Evolutionary conservation across 2,113 vertebrate species (phyloP), one percentile per base, ranked within the genome.

Genomic region (Otolemur garnettii): DNA sequence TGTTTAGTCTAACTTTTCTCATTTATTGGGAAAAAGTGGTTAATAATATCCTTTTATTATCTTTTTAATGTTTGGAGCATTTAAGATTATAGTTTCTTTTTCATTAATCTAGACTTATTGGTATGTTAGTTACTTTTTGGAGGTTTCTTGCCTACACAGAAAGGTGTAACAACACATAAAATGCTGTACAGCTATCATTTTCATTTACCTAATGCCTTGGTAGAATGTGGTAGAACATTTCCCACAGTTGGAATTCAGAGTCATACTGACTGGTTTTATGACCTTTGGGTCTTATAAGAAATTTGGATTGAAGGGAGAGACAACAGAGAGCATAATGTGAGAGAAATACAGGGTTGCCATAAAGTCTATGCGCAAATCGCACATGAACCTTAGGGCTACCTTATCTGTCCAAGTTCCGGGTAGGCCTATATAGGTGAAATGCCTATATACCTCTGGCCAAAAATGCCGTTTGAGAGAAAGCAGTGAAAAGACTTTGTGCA

Each of bases 1-100:
- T 89, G n/a, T 55, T 62, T 95, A 75, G 9, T 72, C 42, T 72
- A 53, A 35, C 14, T 72, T 87, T 95, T 95, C 60, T 87, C n/a
- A 82, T 35, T 82, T 81, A 33, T 13, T 78, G 53, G 8, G n/a
- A 64, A 6, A 66, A 55, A 72, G n/a, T 79, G 84, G 38, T 87
- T 78, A 50, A 68, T 84, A 64, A 68, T 84, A 64, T 42, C 17
- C 3, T 78, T 21, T 72, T 57, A 84, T 14, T 77, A 69, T 42
- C 21, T 84, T 79, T 69, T 57, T 38, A 59, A 14, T 69, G 24
- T 84, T 83, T 64, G 19, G 22, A 68, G 26, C 80, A 17, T 7
- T 86, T 92, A 69, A 38, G 64, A 1, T 68, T 91, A 68, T 79
- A 64, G 13, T 93, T 14, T 59, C 28, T 55, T 88, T 84, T 94